Conservation (phyloP, 1,140 invertebrate species). For the Dryas iulia region DNA sequence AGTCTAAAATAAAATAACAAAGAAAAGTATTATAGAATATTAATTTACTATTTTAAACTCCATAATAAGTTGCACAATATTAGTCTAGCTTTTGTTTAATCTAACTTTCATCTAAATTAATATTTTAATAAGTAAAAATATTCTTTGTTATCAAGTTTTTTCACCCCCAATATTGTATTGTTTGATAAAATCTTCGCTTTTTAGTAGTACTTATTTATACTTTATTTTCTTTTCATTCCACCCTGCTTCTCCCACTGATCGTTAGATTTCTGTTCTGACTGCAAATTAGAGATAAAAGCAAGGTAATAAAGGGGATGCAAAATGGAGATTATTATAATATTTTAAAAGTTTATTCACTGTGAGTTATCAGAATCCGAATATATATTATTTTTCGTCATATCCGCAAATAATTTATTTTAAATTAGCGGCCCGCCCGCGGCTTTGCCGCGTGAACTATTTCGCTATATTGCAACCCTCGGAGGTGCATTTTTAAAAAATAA, state of each 20-base stretch:
- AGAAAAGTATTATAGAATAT: no score
- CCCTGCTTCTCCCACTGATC: not conserved
- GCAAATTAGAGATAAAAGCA: conserved; percentile 11
- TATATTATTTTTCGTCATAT: no score
- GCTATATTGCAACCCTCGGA: no score
- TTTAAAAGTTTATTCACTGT: not conserved
- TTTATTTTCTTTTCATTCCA: conserved; percentile 1
- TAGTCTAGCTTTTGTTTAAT: no score
- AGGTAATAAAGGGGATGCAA: not conserved
- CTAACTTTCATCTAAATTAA: not conserved
- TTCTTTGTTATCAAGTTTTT: not conserved
- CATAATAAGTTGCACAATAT: no score
- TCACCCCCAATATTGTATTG: not conserved
- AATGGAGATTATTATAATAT: not conserved
- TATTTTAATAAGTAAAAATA: not conserved
- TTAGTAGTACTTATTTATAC: not conserved
- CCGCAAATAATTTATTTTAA: no score
- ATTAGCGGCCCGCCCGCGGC: no score
- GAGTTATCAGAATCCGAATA: no score
- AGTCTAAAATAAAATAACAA: no score
- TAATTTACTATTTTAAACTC: no score
- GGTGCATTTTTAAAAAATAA: no score
- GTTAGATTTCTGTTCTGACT: not conserved
- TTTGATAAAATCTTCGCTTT: not conserved
- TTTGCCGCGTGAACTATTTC: no score